These are phyloP conservation scores for Heliothis subflexa DNA, from an alignment of 1,140 invertebrate genomes.

Conservation along the genomic window DNA sequence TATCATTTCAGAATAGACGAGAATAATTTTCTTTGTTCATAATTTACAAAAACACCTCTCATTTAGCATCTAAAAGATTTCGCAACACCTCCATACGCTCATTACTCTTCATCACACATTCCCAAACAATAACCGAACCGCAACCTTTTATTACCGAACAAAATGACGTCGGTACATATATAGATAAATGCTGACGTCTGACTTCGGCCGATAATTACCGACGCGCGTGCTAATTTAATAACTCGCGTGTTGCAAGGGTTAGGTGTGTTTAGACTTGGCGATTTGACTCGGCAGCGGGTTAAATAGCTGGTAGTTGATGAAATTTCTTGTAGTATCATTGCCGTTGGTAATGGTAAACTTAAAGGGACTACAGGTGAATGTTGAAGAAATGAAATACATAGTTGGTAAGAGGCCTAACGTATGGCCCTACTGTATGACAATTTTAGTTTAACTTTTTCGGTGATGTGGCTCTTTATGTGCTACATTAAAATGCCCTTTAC, in stretches of 20 bases:
- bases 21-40: too few species aligned
- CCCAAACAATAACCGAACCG: conserved; percentile 25
- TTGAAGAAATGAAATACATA: too few species aligned
- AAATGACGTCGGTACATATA: conserved; percentile 26
- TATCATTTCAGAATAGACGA: too few species aligned
- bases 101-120: conserved; percentile 26
- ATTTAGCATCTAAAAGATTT: too few species aligned
- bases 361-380: too few species aligned
- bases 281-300: background rate
- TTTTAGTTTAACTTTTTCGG: too few species aligned
- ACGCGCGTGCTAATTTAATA: conserved; percentile 82
- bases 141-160: conserved; percentile 29
- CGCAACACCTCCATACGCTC: conserved; percentile 5
- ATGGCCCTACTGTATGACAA: too few species aligned
- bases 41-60: background rate
- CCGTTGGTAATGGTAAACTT: too few species aligned
- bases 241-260: conserved; percentile 60
- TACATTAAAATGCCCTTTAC: too few species aligned
- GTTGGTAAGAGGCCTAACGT: too few species aligned
- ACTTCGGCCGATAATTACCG: conserved; percentile 78
- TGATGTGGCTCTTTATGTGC: too few species aligned
- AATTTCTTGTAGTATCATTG: background rate
- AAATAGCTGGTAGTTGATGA: background rate
- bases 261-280: conserved; percentile 42
- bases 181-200: conserved; percentile 70